Evolutionary conservation across 92 coral and sea anemone genomes (phyloP), one percentile per base, ranked within the genome.

Genomic region (Micromussa lordhowensis): DNA sequence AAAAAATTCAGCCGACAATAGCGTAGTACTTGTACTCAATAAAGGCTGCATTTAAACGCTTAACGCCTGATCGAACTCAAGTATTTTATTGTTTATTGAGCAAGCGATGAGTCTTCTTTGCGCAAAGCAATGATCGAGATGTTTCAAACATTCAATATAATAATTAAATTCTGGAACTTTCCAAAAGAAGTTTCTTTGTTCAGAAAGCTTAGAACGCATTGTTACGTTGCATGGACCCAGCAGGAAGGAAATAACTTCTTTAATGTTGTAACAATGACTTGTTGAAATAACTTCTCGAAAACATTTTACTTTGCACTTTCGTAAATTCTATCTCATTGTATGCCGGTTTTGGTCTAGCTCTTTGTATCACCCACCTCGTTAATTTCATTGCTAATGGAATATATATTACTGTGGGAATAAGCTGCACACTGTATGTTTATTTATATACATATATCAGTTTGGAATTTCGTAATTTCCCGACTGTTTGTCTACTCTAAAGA

Each of bases 1-100:
- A 32, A 34, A 30, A 17, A 30, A 66, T 15, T 72, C 48, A 72
- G 22, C 48, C 77, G 58, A 40, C 34, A 55, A 72, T 73, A 35
- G 71, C 48, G 34, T 15, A 22, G 51, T 53, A 38, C 26, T 73
- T 36, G 26, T 13, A 5, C 78, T 36, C 26, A 19, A 38, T 21
- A 34, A 36, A 49, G 38, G 26, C 40, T 73, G 44, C n/a, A 19
- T 19, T 66, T 66, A 35, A 73, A 36, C n/a, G n/a, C 1, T 35
- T 34, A 18, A 73, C 87, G 55, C 87, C 72, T 55, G 54, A 55
- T 57, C 31, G 44, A 21, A 18, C 74, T 72, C 31, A 73, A 72
- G 80, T 71, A 84, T 72, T 54, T 84, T 84, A 70, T 70, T 83
- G 49, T 83, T 31, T 29, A 24, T 71, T 40, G 26, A 11, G 32